Evolutionary conservation across 1,140 invertebrate genomes (phyloP).

Genomic region (Anastrepha obliqua): DNA sequence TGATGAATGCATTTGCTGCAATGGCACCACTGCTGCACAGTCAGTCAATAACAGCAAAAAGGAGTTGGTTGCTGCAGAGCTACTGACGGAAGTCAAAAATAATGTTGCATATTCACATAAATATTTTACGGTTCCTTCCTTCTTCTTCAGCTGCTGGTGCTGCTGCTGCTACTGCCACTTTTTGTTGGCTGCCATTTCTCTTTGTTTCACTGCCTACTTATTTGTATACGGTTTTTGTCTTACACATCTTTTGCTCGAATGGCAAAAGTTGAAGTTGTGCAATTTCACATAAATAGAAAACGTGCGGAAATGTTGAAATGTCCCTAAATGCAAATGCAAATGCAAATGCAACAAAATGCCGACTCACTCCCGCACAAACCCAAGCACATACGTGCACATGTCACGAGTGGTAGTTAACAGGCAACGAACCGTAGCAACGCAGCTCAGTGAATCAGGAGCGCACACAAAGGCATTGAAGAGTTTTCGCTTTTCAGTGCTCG

Average conservation of each 20-base stretch:
- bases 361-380: neutral
- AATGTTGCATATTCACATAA: slow-evolving; percentile 51
- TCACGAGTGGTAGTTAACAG: slow-evolving; percentile 47
- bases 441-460: slow-evolving; percentile 27
- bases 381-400: neutral
- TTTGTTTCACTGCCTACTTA: slow-evolving; percentile 42
- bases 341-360: slow-evolving; percentile 46
- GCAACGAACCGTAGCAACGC: slow-evolving; percentile 33
- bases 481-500: neutral
- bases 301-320: slow-evolving; percentile 52
- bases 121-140: slow-evolving; percentile 42
- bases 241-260: neutral
- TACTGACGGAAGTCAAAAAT: slow-evolving; percentile 48
- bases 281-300: slow-evolving; percentile 53
- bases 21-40: neutral
- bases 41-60: neutral
- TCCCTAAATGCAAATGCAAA: slow-evolving; percentile 39
- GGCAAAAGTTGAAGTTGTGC: slow-evolving; percentile 33
- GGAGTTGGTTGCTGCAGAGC: neutral
- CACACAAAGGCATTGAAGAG: slow-evolving; percentile 2
- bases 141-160: neutral
- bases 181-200: neutral
- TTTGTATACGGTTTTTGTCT: neutral
- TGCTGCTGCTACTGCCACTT: neutral
- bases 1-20: slow-evolving; percentile 3